phyloP scores from a whole-genome alignment of 2,797 vertebrate genomes.

The Lacerta viridis region DNA sequence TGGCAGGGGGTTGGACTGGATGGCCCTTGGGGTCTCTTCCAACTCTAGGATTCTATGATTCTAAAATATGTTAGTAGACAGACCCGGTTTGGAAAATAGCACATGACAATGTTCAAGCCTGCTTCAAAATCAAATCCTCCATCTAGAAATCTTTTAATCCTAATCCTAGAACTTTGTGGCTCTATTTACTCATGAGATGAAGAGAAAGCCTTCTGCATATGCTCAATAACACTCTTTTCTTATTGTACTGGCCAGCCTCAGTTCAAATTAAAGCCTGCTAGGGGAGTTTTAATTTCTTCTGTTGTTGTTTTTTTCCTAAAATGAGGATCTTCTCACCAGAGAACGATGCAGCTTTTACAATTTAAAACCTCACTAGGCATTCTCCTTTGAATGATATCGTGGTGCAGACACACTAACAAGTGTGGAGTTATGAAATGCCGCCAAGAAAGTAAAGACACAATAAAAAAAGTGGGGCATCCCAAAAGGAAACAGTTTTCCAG shows the following conservation, averaged over 20 bases:
- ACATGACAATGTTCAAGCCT: neutral
- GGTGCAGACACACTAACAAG: conserved; percentile 58
- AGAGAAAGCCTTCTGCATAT: neutral
- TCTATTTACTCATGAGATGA: neutral
- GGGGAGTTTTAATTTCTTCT: neutral
- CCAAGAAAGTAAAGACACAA: conserved; percentile 41
- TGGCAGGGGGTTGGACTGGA: no score
- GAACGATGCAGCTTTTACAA: neutral
- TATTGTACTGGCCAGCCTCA: neutral
- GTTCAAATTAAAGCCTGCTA: neutral
- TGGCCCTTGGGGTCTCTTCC: no score
- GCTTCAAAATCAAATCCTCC: neutral
- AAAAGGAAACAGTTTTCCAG: conserved; percentile 66
- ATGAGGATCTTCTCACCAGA: conserved; percentile 11
- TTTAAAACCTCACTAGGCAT: conserved; percentile 41
- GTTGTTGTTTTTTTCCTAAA: neutral
- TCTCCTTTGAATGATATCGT: conserved; percentile 52
- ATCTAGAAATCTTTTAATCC: neutral
- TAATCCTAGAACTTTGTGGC: neutral
- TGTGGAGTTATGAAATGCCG: conserved; percentile 59
- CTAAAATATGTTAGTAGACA: neutral
- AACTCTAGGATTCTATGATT: no score
- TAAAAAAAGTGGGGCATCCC: conserved; percentile 49
- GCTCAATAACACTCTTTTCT: neutral
- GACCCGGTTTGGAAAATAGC: neutral